Conservation (phyloP, 2,113 vertebrate genomes). For the Dasyprocta punctata region DNA sequence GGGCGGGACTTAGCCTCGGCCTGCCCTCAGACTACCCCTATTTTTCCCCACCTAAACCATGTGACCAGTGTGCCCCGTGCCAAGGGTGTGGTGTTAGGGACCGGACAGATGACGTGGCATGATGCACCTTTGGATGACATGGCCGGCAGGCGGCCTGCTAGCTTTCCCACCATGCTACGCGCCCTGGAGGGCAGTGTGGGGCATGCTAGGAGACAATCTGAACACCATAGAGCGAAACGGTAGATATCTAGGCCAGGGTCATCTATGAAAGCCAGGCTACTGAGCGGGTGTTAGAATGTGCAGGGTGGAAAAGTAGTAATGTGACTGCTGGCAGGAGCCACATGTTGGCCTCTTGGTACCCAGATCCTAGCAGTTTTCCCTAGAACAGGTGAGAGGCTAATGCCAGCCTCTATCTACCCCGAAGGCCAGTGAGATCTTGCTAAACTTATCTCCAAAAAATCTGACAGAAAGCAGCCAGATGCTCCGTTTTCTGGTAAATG, state of each 20-base stretch:
- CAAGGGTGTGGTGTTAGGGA: not conserved
- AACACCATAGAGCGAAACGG: fast-evolving
- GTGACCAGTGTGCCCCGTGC: not conserved
- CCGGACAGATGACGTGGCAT: not conserved
- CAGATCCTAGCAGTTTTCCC: not conserved
- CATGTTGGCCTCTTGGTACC: not conserved
- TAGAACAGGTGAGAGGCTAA: not conserved
- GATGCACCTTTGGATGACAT: not conserved
- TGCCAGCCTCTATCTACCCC: not conserved
- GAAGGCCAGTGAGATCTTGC: not conserved
- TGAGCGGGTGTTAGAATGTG: not conserved
- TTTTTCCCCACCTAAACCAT: not conserved
- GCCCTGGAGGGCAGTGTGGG: not conserved
- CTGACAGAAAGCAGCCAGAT: not conserved
- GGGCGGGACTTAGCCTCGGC: not conserved
- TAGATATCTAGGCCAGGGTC: fast-evolving
- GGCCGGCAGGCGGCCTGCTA: not conserved
- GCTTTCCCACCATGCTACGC: conserved; percentile 25
- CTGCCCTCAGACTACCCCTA: fast-evolving
- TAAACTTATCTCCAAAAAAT: not conserved
- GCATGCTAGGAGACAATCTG: conserved; percentile 44
- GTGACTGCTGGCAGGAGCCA: too few species aligned
- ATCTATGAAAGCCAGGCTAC: fast-evolving
- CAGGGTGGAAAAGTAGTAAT: not conserved
- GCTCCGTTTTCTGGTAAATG: not conserved